Conservation (phyloP, 2,113 vertebrate species). For the Carlito syrichta region DNA sequence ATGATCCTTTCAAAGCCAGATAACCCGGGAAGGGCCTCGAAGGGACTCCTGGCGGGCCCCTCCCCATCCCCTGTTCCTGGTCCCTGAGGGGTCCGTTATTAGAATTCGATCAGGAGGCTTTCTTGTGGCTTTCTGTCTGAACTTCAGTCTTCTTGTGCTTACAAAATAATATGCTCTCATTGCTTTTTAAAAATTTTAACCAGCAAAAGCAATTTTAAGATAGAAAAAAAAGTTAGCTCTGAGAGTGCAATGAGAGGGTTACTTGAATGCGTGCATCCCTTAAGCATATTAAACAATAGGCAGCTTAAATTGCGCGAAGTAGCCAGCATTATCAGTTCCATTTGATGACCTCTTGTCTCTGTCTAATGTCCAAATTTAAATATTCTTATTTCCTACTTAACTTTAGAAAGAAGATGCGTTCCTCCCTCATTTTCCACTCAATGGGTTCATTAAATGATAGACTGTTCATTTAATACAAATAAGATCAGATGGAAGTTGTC, state of each 20-base stretch:
- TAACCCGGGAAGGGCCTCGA: conserved; percentile 81
- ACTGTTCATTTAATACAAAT: background rate
- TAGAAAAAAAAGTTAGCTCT: background rate
- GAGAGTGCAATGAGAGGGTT: background rate
- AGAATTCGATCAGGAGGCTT: conserved; percentile 63
- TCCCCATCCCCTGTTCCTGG: conserved; percentile 63
- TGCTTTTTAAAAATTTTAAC: background rate
- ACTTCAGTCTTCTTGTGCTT: conserved; percentile 45
- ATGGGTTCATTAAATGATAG: background rate
- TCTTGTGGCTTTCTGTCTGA: background rate
- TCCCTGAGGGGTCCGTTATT: conserved; percentile 74
- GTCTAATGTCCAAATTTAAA: background rate
- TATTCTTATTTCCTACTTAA: background rate
- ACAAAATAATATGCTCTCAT: conserved; percentile 33
- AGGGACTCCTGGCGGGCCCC: conserved; percentile 37
- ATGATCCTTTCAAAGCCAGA: conserved; percentile 85
- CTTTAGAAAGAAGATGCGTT: background rate
- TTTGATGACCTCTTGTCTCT: background rate
- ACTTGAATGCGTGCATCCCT: background rate
- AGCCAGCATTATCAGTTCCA: background rate
- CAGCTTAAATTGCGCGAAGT: too few species aligned
- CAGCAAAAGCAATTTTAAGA: conserved; percentile 3
- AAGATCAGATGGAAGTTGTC: too few species aligned
- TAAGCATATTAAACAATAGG: background rate
- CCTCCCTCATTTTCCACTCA: background rate